Conservation (phyloP, 2,113 vertebrate species). For the Entelurus aequoreus region DNA sequence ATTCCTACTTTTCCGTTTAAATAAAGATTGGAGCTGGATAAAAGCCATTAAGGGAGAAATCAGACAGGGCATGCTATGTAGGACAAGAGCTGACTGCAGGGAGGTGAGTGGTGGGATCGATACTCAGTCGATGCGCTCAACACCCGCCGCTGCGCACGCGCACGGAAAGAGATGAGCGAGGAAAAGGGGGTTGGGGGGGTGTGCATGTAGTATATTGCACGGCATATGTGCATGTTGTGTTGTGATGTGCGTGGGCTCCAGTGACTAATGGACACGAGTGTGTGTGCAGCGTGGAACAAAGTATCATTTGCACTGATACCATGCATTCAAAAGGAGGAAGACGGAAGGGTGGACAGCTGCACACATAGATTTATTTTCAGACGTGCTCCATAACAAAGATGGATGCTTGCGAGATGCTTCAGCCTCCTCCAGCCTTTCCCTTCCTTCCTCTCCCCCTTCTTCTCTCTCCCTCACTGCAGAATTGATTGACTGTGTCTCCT, state of each 20-base stretch:
- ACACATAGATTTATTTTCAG: constrained; percentile 63
- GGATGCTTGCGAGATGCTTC: constrained; percentile 59
- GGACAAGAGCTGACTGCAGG: constrained; percentile 81
- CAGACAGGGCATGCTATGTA: constrained; percentile 79
- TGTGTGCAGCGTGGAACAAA: constrained; percentile 55
- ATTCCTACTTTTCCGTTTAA: constrained; percentile 82
- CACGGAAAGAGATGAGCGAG: constrained; percentile 27
- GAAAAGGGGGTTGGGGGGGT: constrained; percentile 6
- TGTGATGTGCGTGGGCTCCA: constrained; percentile 34
- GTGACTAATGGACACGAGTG: constrained; percentile 57
- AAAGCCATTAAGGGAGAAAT: constrained; percentile 82
- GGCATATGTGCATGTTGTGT: constrained; percentile 56
- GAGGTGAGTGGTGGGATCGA: constrained; percentile 78
- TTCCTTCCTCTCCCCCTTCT: constrained; percentile 10
- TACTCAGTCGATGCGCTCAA: constrained; percentile 78
- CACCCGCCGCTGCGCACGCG: constrained; percentile 64
- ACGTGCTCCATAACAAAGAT: constrained; percentile 62
- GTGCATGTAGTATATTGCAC: constrained; percentile 48
- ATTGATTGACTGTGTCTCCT: constrained; percentile 79
- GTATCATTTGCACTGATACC: constrained; percentile 54
- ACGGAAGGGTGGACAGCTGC: constrained; percentile 63
- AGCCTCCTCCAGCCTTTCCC: constrained; percentile 47
- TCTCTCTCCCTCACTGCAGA: constrained; percentile 67
- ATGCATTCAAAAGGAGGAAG: constrained; percentile 55
- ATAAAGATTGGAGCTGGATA: constrained; percentile 81